These are phyloP conservation scores for Chaunax sp. DNA, from an alignment of 2,797 vertebrate genomes.

Conservation along the genomic window DNA sequence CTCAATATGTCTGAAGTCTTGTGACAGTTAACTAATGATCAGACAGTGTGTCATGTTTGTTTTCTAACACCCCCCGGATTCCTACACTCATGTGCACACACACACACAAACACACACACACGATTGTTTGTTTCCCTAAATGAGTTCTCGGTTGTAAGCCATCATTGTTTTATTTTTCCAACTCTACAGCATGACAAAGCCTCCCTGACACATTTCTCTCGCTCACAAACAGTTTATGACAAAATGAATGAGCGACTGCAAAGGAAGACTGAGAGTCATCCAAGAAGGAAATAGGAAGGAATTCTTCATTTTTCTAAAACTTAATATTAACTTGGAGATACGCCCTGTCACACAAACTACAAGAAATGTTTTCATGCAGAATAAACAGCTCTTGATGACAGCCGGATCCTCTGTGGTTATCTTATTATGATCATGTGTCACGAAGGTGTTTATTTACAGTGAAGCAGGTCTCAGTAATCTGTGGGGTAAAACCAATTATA, in stretches of 20 bases:
- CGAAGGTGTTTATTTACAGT: too few relatives aligned
- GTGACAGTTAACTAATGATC: conserved; percentile 72
- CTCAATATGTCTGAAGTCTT: conserved; percentile 54
- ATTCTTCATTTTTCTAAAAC: not conserved
- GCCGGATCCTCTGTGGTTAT: too few relatives aligned
- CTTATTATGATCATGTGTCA: too few relatives aligned
- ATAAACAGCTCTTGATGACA: too few relatives aligned
- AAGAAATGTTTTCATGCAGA: too few relatives aligned
- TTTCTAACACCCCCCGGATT: conserved; percentile 60
- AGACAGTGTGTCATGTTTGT: conserved; percentile 58
- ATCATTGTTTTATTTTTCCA: conserved; percentile 53
- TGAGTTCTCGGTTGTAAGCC: conserved; percentile 46
- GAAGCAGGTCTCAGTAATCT: too few relatives aligned
- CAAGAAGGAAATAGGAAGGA: not conserved
- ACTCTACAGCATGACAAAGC: conserved; percentile 13
- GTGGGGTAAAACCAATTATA: too few relatives aligned
- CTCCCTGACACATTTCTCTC: conserved; percentile 20
- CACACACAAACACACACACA: conserved; percentile 17
- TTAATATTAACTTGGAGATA: not conserved
- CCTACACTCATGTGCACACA: conserved; percentile 2
- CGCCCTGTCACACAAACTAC: too few relatives aligned
- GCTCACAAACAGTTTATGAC: conserved; percentile 14
- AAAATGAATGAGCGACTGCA: conserved; percentile 12
- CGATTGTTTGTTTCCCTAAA: conserved; percentile 55
- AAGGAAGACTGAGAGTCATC: not conserved